These are phyloP conservation scores for Mycteria americana DNA, from an alignment of 2,797 vertebrate genomes.

Conservation along the genomic window DNA sequence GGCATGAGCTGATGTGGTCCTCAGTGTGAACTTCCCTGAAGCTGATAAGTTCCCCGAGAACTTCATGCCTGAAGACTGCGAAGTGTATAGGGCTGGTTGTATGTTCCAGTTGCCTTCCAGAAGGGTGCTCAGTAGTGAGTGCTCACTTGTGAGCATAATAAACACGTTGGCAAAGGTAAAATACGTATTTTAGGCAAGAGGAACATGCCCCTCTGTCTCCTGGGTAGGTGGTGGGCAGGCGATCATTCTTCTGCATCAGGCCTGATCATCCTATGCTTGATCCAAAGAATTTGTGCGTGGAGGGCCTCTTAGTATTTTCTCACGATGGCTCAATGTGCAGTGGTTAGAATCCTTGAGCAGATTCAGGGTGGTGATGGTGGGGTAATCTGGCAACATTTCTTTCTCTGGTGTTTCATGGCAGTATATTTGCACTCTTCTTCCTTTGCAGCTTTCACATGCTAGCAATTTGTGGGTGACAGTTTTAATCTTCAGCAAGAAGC, in stretches of 20 bases:
- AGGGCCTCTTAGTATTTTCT: neutral
- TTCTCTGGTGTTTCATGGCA: neutral
- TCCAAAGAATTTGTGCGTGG: neutral
- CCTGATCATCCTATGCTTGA: neutral
- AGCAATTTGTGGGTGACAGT: neutral
- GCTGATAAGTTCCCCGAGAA: neutral
- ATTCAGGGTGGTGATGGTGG: neutral
- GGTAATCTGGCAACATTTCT: neutral
- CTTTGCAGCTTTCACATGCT: neutral
- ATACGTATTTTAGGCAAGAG: neutral
- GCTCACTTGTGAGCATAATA: neutral
- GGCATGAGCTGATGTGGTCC: neutral
- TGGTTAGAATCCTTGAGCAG: neutral
- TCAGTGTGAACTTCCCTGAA: neutral
- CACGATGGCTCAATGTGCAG: fast-evolving
- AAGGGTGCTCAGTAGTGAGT: neutral
- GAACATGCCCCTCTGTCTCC: neutral
- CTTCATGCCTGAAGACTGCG: neutral
- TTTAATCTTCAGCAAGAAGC: constrained; percentile 9
- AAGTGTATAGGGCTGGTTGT: neutral
- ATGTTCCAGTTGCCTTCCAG: neutral
- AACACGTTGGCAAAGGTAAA: neutral
- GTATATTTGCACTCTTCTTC: neutral
- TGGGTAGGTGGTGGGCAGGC: neutral
- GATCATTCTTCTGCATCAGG: neutral